Base-by-base conservation (phyloP, 1,140 invertebrate species). In the Eupeodes corollae region DNA sequence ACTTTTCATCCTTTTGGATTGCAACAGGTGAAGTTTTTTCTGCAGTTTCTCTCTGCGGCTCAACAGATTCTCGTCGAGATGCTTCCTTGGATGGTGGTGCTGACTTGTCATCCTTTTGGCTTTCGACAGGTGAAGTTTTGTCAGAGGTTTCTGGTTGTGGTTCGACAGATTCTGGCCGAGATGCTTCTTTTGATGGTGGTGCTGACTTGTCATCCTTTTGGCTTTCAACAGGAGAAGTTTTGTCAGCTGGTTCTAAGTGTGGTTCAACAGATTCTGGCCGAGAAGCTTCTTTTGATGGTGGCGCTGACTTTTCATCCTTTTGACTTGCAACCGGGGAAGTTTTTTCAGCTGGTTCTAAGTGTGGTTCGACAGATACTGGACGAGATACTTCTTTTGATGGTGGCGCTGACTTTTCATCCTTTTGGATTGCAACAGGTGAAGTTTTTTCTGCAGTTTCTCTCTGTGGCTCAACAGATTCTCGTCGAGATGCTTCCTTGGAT, bases 21-120 rank as follows among this genome's bases (percentile, higher is more conserved):
- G 21, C 3, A 26, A 8, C 8, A 26, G 21, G 21, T 5, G 21
- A 26, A 5, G 21, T 26, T 26, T 26, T 26, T 5, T 3, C 21
- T n/a, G 10, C 21, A 18, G 31, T 34, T 15, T 41, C 47, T 12
- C 32, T 14, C 38, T 58, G 50, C 19, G 34, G 10, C 6, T 40
- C 53, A 1, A 50, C 42, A 0, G 57, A 59, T 32, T 15, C 49
- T 1, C 49, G 52, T 32, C 56, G 49, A 8, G 56, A 49, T 10
- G 47, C 38, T n/a, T 51, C 47, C 47, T 50, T 52, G 11, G 30
- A 26, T 31, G 43, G 39, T 33, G 5, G n/a, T 44, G 30, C 6
- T 14, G 13, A 5, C 6, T 34, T 2, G 34, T 45, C 14, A 43
- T 46, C 9, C 34, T 47, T 35, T 18, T 14, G 13, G 19, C 35